Percentiles rank a stretch among this genome's conserved stretches.
Conservation (phyloP, 2,113 vertebrate genomes). For the Halcyon malimbica region DNA sequence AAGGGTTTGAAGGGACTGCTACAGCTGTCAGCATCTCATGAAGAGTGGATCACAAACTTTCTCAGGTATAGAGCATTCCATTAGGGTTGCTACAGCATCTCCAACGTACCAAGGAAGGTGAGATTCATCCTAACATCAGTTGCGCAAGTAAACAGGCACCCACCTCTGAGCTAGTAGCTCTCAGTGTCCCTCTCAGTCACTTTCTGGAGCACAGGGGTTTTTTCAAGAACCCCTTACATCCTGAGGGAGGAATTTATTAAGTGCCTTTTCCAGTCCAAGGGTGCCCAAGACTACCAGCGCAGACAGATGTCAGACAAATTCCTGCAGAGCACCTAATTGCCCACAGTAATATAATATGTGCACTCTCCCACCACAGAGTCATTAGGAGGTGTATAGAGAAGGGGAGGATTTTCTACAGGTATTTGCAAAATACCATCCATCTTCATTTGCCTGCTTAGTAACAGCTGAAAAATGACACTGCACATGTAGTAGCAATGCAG, state of each 20-base stretch:
- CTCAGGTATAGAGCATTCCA: not conserved
- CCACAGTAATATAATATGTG: not conserved
- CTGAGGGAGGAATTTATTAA: not conserved
- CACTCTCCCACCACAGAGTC: not conserved
- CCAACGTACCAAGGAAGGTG: not conserved
- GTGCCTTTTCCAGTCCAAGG: not conserved
- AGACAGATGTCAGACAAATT: not conserved
- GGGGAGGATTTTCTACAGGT: not conserved
- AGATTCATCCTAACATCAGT: not conserved
- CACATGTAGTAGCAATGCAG: not conserved
- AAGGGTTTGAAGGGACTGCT: not conserved
- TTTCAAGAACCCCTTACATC: not conserved
- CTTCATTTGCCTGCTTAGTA: not conserved
- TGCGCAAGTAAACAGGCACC: fast-evolving
- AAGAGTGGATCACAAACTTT: not conserved
- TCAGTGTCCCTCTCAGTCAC: not conserved
- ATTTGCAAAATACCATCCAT: not conserved
- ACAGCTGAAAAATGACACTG: not conserved
- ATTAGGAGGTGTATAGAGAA: not conserved
- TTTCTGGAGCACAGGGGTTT: not conserved
- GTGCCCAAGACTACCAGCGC: not conserved
- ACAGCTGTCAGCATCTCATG: not conserved
- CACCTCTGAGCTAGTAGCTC: not conserved
- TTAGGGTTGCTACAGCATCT: not conserved
- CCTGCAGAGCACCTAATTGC: not conserved